These are phyloP conservation scores for Pitta sordida DNA, from an alignment of 2,113 vertebrate species.

Conservation along the genomic window DNA sequence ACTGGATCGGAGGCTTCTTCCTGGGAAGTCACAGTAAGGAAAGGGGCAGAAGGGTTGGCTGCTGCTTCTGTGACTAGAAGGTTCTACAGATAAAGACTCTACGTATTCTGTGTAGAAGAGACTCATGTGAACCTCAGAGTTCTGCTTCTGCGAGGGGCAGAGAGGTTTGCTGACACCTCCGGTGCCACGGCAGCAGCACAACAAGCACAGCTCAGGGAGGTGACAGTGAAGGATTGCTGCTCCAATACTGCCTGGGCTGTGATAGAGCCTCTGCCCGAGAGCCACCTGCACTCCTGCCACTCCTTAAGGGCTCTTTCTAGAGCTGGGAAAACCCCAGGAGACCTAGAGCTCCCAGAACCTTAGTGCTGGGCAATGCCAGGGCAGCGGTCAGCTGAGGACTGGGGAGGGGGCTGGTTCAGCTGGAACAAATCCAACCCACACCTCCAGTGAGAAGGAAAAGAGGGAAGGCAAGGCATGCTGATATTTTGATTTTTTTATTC, in stretches of 20 bases:
- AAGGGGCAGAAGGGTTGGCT: not conserved
- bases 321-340: not conserved
- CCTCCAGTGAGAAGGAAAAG: not conserved
- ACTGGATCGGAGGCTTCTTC: constrained; percentile 98
- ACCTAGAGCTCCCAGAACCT: not conserved
- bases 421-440: not conserved
- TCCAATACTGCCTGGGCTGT: not conserved
- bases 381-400: not conserved
- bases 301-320: not conserved
- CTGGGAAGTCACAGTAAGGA: constrained; percentile 63
- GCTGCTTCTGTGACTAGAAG: not conserved
- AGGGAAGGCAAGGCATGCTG: not conserved
- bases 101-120: not conserved
- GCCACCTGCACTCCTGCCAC: not conserved
- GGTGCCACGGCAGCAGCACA: not conserved
- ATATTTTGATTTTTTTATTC: not conserved
- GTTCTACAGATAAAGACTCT: not conserved
- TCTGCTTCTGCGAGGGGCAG: not conserved
- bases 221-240: not conserved
- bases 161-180: not conserved
- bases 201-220: not conserved
- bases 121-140: not conserved
- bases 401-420: not conserved
- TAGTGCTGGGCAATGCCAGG: not conserved
- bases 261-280: not conserved